Percentiles rank a stretch among this genome's conserved stretches.
Conservation (phyloP, 2,797 vertebrate species). For the Coluber constrictor region DNA sequence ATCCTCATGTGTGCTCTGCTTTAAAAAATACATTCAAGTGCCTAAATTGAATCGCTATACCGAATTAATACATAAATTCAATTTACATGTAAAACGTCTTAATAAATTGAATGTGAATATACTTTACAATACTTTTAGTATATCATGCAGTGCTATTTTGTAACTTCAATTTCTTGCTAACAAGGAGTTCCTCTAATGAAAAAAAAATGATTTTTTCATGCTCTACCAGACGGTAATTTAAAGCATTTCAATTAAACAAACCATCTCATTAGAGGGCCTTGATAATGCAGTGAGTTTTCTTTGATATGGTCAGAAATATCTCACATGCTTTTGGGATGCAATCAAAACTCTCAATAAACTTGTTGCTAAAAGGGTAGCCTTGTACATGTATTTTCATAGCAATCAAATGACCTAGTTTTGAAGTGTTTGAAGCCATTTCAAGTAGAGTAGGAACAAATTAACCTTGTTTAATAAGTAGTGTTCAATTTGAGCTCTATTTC, state of each 20-base stretch:
- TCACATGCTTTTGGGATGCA: constrained; percentile 63
- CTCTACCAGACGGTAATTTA: constrained; percentile 67
- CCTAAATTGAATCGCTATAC: constrained; percentile 20
- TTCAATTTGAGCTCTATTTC: constrained; percentile 64
- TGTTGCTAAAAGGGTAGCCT: constrained; percentile 59
- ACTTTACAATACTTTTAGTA: constrained; percentile 67
- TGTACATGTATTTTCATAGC: constrained; percentile 56
- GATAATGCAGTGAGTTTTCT: constrained; percentile 66
- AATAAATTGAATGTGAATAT: constrained; percentile 55
- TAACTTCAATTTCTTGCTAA: constrained; percentile 65
- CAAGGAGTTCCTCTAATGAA: constrained; percentile 68
- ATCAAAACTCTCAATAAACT: constrained; percentile 63
- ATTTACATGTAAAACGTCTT: constrained; percentile 58
- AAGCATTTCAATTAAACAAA: constrained; percentile 73
- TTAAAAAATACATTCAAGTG: constrained; percentile 32
- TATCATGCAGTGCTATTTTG: constrained; percentile 65
- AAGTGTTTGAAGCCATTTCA: constrained; percentile 68
- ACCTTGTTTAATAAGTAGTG: constrained; percentile 67
- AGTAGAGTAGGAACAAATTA: constrained; percentile 66
- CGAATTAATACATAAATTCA: constrained; percentile 32
- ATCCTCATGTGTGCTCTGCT: background rate
- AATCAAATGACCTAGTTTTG: constrained; percentile 67
- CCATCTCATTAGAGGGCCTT: constrained; percentile 69
- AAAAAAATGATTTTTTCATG: constrained; percentile 72
- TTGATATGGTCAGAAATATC: constrained; percentile 72